Evolutionary conservation across 1,140 invertebrate species (phyloP), one percentile per base, ranked within the genome.

Genomic region (Eubasilissa regina): DNA sequence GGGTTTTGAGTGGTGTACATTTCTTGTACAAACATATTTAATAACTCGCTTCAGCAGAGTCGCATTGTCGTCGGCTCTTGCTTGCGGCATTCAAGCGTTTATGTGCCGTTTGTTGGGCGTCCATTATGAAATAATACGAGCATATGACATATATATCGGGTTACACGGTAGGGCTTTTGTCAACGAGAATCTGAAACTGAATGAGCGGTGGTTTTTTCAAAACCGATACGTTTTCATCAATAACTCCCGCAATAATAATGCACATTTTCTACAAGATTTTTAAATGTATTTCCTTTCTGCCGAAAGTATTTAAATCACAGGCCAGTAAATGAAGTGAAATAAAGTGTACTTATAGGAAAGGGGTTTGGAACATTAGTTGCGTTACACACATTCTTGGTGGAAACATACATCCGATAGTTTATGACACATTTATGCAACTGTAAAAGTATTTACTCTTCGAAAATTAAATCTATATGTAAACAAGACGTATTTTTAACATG

Each of bases 21-120:
- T 74, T 68, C 77, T 79, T 81, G 77, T 79, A 51, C 80, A 79
- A 81, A 79, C 80, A 81, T 81, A 81, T 81, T 81, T 81, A 81
- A 81, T 81, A 81, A 79, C 77, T 81, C 80, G 77, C 77, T 81
- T 58, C 53, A 74, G 60, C 75, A 56, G 68, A 78, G 64, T 48
- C 73, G 19, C 35, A 81, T 81, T 81, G 80, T 77, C 62, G 76
- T 78, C 60, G 75, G 21, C 72, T 25, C 72, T 62, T 60, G 70
- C 66, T 48, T 62, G 55, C 53, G 77, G 72, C 80, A 77, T 78
- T 74, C 75, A 48, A 75, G 77, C 77, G 76, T 79, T 81, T 81
- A 81, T 81, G 56, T 58, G 80, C 75, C 56, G 75, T 81, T 81
- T 81, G 80, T 75, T 55, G 75, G 45, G 64, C 8, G 53, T 76